Evolutionary conservation across 53 echinoderm and acorn worm genomes (phyloP), one percentile per base, ranked within the genome.

Genomic region (Pentamera pediparva): DNA sequence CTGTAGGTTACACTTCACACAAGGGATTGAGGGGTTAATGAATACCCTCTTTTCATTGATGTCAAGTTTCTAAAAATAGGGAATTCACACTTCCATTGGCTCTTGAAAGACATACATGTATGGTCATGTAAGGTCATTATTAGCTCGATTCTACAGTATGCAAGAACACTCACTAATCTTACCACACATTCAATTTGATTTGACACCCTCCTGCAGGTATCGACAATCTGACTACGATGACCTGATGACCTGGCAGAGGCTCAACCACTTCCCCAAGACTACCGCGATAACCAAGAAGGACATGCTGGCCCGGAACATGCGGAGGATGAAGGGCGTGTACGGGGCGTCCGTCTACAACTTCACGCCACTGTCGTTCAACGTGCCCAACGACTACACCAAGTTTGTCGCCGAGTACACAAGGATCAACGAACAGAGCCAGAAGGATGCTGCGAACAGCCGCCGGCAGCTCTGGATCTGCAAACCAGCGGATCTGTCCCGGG

Each of bases 351-450:
- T 85, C 9, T 89, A 56, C 67, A 89, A 89, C 74, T 89, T 89
- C 50, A 85, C 77, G 6, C 89, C 89, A n/a, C 24, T 78, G 32
- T 85, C 77, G 13, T 89, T 89, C 75, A 89, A 85, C 37, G 58
- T 89, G 49, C 89, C 89, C 15, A 89, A 89, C 29, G 89, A 89
- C 64, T 89, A 89, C 59, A 89, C 89, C 4, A 89, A 85, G 43
- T 89, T 89, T 89, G 89, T 89, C 3, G 85, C 89, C 20, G 89
- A 89, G 61, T 89, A 89, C 74, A 81, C 85, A 22, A 59, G 40
- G 13, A 39, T 60, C 27, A 89, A 81, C 36, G 61, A 62, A 40
- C 83, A 79, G 48, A 76, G 63, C 5, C 57, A 65, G 27, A 81
- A 85, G 41, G 50, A 65, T 0, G 79, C 69, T 9, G 80, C 70